Evolutionary conservation across 2,797 vertebrate genomes (phyloP), one percentile per base, ranked within the genome.

Genomic region (Hylomyscus alleni): DNA sequence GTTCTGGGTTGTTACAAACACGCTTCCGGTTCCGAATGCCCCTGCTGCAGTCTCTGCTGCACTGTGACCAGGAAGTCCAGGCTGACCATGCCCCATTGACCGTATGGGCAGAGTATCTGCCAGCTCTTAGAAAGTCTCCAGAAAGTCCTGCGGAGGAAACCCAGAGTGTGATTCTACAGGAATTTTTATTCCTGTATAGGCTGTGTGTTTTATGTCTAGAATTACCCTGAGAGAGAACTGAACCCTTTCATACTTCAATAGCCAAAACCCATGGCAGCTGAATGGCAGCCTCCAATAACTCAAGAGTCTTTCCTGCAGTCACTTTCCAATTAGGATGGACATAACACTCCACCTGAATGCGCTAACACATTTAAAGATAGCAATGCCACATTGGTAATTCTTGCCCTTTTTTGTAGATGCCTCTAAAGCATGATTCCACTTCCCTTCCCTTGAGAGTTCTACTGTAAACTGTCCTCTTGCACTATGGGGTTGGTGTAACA

Each of bases 61-160:
- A 99, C 98, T 99, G 99, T 0, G 99, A 99, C 99, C 99, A 99
- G 0, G 99, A 98, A 0, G 99, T 98, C 99, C 99, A 99, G 37
- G 99, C 97, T 0, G 99, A 99, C 99, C 99, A 99, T 50, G 99
- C 99, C 0, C 99, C 99, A 0, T 99, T 99, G 86, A 99, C 98
- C 0, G 99, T 99, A 97, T 99, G 99, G 69, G 99, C 99, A 0
- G 99, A 99, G 91, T 99, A 99, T 77, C 99, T 98, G 29, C 99
- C 99, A 2, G 99, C 99, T 5, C 99, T 99, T 94, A 99, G 98
- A 96, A 99, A 99, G 96, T 99, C 99, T 4, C 99, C 99, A 97
- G 98, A 98, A 22, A 98, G 96, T 40, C 98, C 98, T 99, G 97
- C 29, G 12, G 56, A 94, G 6, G 92, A 93, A 58, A 29, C 7